Percentiles rank a stretch among this genome's conserved stretches.
Evolutionary conservation across 2,888 invertebrate species (phyloP).

Genomic region (Gibbula magus): DNA sequence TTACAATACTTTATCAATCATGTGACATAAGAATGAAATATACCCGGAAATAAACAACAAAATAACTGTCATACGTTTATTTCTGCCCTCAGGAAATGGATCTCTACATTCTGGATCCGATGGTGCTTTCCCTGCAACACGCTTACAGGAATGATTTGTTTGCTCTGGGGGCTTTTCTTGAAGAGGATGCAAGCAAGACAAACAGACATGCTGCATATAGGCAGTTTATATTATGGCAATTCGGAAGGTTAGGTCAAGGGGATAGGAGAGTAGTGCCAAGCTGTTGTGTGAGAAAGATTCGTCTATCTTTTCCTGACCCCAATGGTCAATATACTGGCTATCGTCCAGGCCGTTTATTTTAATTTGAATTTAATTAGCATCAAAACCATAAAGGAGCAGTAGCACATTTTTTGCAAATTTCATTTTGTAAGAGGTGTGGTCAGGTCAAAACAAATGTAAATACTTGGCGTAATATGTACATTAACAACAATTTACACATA

Average conservation of each 20-base stretch:
- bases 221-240: conserved; percentile 40
- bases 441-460: too few relatives aligned
- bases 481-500: too few relatives aligned
- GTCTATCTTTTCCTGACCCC: conserved; percentile 40
- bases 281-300: conserved; percentile 43
- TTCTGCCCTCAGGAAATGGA: too few relatives aligned
- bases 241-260: conserved; percentile 40
- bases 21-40: too few relatives aligned
- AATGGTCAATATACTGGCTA: conserved; percentile 40
- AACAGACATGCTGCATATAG: conserved; percentile 41
- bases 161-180: conserved; percentile 13
- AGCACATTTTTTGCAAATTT: too few relatives aligned
- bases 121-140: conserved; percentile 31
- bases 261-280: conserved; percentile 39
- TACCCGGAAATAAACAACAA: too few relatives aligned
- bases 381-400: too few relatives aligned
- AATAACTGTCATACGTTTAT: too few relatives aligned
- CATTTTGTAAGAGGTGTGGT: too few relatives aligned
- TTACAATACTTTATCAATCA: too few relatives aligned
- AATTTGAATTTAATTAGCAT: too few relatives aligned
- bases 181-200: conserved; percentile 28
- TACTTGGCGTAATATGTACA: too few relatives aligned
- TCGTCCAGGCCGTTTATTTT: background rate
- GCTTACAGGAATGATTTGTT: conserved; percentile 30
- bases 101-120: conserved; percentile 30